phyloP scores from a whole-genome alignment of 2,113 vertebrate species.

The Scolopax mira region DNA sequence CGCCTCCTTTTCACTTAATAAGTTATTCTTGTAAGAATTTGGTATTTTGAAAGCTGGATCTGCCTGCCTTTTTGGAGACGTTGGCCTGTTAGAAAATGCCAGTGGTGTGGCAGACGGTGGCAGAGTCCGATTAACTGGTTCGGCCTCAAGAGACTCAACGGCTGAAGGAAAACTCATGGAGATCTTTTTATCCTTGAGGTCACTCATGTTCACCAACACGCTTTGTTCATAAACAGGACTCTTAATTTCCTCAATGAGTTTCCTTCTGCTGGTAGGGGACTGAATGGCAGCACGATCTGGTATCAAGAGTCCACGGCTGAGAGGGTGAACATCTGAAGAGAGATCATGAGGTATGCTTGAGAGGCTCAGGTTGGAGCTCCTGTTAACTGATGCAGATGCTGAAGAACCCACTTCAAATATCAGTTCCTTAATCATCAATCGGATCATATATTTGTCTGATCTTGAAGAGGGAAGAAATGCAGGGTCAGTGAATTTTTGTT shows the following conservation, averaged over 20 bases:
- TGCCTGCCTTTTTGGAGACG: conserved; percentile 66
- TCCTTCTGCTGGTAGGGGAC: conserved; percentile 73
- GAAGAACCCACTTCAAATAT: conserved; percentile 65
- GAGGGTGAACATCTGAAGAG: conserved; percentile 58
- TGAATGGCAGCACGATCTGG: conserved; percentile 68
- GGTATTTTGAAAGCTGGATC: conserved; percentile 48
- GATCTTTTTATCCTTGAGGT: conserved; percentile 72
- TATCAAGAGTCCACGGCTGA: conserved; percentile 80
- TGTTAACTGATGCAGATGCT: not conserved
- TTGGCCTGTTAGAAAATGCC: conserved; percentile 64
- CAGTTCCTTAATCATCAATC: conserved; percentile 81
- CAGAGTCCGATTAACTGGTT: conserved; percentile 65
- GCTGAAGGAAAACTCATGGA: conserved; percentile 48
- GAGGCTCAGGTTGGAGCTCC: conserved; percentile 26
- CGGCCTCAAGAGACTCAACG: conserved; percentile 68
- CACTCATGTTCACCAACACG: conserved; percentile 51
- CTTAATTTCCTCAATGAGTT: conserved; percentile 85
- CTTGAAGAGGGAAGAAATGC: conserved; percentile 91
- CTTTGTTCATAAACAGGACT: conserved; percentile 70
- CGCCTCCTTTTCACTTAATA: conserved; percentile 68
- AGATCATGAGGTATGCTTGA: conserved; percentile 65
- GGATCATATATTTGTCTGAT: conserved; percentile 87
- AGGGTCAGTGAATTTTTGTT: conserved; percentile 83
- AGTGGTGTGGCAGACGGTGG: conserved; percentile 13
- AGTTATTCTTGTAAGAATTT: conserved; percentile 65